These are phyloP conservation scores for Branchinecta lindahli DNA, from an alignment of 1,140 invertebrate species.

Conservation along the genomic window DNA sequence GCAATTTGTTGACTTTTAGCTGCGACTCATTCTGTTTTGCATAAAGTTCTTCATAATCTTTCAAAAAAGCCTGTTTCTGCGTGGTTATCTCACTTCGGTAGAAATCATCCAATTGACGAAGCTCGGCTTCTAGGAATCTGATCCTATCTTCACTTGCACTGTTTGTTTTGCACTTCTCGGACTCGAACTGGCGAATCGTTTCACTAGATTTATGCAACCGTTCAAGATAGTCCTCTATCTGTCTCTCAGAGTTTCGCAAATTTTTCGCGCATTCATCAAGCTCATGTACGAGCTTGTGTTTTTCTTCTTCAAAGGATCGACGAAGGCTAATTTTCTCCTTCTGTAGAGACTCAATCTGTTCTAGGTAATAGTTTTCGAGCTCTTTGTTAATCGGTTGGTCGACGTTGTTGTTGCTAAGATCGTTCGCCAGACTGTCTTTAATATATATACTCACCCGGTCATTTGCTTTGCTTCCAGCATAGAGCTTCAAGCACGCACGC, in stretches of 20 bases:
- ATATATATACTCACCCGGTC: background rate
- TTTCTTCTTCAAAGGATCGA: background rate
- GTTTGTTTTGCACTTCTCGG: background rate
- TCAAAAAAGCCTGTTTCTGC: slow-evolving; percentile 6
- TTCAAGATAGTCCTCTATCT: background rate
- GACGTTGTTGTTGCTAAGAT: background rate
- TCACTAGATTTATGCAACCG: background rate
- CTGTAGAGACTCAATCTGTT: background rate
- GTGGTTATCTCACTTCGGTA: background rate
- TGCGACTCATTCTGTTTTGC: background rate
- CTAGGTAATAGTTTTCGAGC: background rate
- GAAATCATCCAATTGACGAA: background rate
- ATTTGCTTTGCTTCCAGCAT: background rate
- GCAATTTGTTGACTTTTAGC: background rate
- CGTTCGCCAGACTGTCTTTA: background rate
- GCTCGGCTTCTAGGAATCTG: background rate
- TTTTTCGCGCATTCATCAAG: background rate
- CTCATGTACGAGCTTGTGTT: background rate
- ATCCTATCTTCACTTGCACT: background rate
- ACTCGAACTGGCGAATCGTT: background rate
- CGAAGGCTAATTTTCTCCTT: background rate
- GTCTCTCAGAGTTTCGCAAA: background rate
- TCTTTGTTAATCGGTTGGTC: background rate
- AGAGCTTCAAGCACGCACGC: background rate
- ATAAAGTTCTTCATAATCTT: background rate